Evolutionary conservation across 30 jellyfish, hydroid and myxozoan genomes (phyloP).

Genomic region (Nemopilema nomurai): DNA sequence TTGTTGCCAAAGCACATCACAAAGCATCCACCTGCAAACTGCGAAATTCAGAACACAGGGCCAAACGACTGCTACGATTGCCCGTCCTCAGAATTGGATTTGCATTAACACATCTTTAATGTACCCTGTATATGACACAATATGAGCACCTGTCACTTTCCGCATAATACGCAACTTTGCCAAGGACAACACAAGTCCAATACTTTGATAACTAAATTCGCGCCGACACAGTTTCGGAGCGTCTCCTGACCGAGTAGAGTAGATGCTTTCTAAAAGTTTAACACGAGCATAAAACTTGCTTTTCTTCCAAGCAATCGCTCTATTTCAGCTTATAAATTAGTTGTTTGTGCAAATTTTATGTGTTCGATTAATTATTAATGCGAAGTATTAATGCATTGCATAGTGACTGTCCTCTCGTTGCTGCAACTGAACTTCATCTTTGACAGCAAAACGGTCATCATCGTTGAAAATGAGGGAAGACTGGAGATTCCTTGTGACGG

Average conservation of each 20-base stretch:
- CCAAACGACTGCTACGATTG: not conserved
- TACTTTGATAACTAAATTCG: not conserved
- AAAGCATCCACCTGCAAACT: not conserved
- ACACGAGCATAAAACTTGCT: not conserved
- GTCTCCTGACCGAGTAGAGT: too few relatives aligned
- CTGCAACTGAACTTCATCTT: not conserved
- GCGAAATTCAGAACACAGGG: not conserved
- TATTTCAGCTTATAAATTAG: not conserved
- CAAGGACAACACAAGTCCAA: not conserved
- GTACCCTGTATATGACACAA: not conserved
- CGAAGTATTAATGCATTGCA: not conserved
- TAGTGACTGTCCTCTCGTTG: not conserved
- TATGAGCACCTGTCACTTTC: not conserved
- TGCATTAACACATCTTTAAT: not conserved
- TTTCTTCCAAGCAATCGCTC: not conserved
- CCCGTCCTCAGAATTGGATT: not conserved
- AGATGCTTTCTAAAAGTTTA: too few relatives aligned
- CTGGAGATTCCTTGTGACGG: not conserved
- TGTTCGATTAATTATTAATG: not conserved
- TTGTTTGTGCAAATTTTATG: not conserved
- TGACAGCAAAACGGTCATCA: not conserved
- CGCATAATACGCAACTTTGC: not conserved
- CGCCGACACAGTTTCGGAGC: not conserved
- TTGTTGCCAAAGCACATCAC: not conserved
- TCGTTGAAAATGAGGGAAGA: not conserved